Evolutionary conservation across 2,888 invertebrate genomes (phyloP), one percentile per base, ranked within the genome.

Genomic region (Graphium colonna): DNA sequence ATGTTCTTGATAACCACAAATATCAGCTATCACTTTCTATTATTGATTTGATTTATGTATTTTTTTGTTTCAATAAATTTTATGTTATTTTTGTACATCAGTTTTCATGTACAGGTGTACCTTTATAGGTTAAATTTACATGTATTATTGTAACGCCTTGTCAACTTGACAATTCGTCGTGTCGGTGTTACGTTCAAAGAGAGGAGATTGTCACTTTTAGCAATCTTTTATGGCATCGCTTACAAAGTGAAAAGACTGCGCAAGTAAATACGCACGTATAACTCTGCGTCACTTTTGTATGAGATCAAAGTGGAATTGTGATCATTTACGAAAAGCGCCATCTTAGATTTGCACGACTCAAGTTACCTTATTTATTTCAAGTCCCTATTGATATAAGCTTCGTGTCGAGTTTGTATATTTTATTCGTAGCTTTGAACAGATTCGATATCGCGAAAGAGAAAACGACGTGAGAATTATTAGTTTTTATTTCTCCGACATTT

Each of bases 291-390:
- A 61, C 63, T 61, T 69, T 66, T 64, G 65, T 67, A 66, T 65
- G 48, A 71, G 69, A 71, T 73, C 72, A 73, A 73, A 75, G 73
- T 69, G 73, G 77, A 77, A 75, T 75, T 72, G 77, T 73, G 75
- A 73, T 59, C 71, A 58, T 60, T 64, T 58, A 63, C 66, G 69
- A 67, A 75, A 68, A 68, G 67, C 61, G 61, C 60, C 60, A 60
- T 66, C 62, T 68, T 62, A 67, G 65, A 69, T 72, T 71, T 69
- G 70, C 67, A 65, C 60, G 51, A 62, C 59, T 69, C 68, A 63
- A 68, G 67, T 69, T 68, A 65, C 56, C 65, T 48, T 49, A 53
- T 49, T 53, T 53, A 53, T 53, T 39, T 39, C 39, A 43, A 43
- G 41, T 42, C 18, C 3, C 36, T 39, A 16, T 51, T 44, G 13